These are phyloP conservation scores for Cervus canadensis DNA, from an alignment of 2,113 vertebrate genomes.

Conservation along the genomic window DNA sequence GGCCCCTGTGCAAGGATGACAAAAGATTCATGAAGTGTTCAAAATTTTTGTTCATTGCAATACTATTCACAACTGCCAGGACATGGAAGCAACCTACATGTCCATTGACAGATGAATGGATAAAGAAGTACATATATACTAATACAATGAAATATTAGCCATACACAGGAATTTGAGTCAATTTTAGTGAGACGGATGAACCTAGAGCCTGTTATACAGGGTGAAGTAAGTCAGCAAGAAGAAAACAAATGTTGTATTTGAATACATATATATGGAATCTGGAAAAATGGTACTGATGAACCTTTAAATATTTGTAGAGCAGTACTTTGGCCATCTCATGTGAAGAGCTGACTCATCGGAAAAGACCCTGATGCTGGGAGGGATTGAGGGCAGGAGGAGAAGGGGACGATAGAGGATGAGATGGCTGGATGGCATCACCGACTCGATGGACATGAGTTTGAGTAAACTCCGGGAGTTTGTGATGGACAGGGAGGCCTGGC, in stretches of 20 bases:
- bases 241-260: not conserved
- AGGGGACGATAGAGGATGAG: no score
- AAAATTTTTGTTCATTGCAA: not conserved
- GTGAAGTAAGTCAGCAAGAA: not conserved
- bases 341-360: no score
- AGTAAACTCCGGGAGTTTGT: no score
- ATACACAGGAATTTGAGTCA: not conserved
- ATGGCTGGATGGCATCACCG: no score
- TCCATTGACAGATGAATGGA: not conserved
- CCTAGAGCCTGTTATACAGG: not conserved
- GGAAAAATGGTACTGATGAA: not conserved
- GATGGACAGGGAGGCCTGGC: no score
- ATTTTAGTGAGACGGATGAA: not conserved
- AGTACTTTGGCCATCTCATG: not conserved
- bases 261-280: not conserved
- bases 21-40: not conserved
- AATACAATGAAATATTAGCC: not conserved
- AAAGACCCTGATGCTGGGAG: no score
- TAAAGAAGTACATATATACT: not conserved
- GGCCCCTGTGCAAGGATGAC: not conserved
- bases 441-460: no score
- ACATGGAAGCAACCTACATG: not conserved
- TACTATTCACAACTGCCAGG: not conserved
- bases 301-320: not conserved
- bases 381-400: no score